Evolutionary conservation across 2,888 invertebrate species (phyloP), one percentile per base, ranked within the genome.

Genomic region (Colletes collaris): DNA sequence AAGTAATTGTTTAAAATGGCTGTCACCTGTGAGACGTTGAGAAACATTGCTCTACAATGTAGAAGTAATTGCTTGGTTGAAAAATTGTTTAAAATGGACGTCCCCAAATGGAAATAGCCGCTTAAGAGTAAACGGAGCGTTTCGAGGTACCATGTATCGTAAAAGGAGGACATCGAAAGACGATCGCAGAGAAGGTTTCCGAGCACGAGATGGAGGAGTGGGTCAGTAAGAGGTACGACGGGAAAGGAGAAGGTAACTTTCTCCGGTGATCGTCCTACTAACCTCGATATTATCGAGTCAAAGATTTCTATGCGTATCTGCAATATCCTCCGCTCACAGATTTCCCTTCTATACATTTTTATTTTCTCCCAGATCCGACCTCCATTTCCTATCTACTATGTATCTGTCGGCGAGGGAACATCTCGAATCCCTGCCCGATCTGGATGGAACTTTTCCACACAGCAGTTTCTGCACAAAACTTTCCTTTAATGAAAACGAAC

Each of bases 231-330:
- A 66, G 62, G 64, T 67, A 77, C 27, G 81, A 67, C 82, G 63
- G 86, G 85, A 85, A 86, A 83, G 78, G 86, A 79, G 86, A 81
- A 79, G 81, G 86, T 89, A 91, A 92, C 92, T 92, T 92, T 92
- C 92, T 92, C 91, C 89, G 90, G 86, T 90, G 91, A 91, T 91
- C 88, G 92, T 89, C 89, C 92, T 76, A 92, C 91, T 92, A 89
- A 92, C 92, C 92, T 90, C 91, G 87, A 92, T 92, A 90, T 91
- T 87, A 90, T 89, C 87, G 84, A 88, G 85, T 87, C 84, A 78
- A 88, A 91, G 88, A 90, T 90, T 89, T 91, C 90, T 89, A 88
- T 88, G 86, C 76, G 49, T 86, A 65, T 75, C 66, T 76, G 46
- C 46, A 58, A 66, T 72, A 49, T 67, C 50, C 59, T 64, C 67